These are phyloP conservation scores for Ormia ochracea DNA, from an alignment of 2,888 invertebrate genomes.

Conservation along the genomic window DNA sequence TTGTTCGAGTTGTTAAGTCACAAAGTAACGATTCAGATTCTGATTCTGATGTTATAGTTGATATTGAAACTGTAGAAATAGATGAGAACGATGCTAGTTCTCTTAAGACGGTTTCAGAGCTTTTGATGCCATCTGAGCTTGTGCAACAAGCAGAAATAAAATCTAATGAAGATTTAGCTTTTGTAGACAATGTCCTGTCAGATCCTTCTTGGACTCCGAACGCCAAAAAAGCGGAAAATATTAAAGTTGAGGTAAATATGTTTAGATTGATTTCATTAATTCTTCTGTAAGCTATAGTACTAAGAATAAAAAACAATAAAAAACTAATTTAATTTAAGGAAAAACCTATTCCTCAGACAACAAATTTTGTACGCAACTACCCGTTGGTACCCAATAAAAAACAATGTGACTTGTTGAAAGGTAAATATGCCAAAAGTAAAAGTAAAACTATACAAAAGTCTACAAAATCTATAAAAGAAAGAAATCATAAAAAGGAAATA, in stretches of 20 bases:
- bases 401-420: slow-evolving; percentile 71
- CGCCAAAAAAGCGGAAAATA: slow-evolving; percentile 62
- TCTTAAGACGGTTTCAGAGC: slow-evolving; percentile 41
- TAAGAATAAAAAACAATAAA: neutral
- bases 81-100: slow-evolving; percentile 64
- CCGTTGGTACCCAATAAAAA: slow-evolving; percentile 72
- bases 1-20: slow-evolving; percentile 52
- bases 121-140: slow-evolving; percentile 38
- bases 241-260: slow-evolving; percentile 69
- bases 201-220: slow-evolving; percentile 75
- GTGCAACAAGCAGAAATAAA: neutral
- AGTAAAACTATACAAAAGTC: slow-evolving; percentile 65
- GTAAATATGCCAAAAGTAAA: slow-evolving; percentile 69
- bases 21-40: slow-evolving; percentile 68
- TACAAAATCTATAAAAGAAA: neutral
- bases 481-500: slow-evolving; percentile 3
- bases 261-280: no score
- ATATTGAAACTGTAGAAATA: slow-evolving; percentile 75
- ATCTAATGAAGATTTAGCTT: slow-evolving; percentile 64
- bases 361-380: slow-evolving; percentile 67
- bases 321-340: slow-evolving; percentile 59
- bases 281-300: neutral
- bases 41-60: slow-evolving; percentile 75
- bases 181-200: slow-evolving; percentile 71
- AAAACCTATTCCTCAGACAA: slow-evolving; percentile 61